Base-by-base conservation (phyloP, 1,140 invertebrate species). In the Helicoverpa armigera region DNA sequence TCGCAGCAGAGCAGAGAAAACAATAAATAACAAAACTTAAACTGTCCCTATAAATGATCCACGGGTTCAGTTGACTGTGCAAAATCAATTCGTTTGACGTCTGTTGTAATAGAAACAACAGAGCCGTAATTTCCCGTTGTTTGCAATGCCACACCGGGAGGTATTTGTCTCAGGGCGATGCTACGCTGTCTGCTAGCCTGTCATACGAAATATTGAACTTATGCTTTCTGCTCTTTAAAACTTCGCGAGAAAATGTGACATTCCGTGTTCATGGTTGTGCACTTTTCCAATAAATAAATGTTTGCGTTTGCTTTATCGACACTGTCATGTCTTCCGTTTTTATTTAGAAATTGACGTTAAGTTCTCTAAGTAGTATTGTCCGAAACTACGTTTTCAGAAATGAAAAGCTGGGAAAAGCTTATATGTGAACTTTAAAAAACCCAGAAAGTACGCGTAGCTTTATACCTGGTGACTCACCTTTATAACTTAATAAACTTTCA, bases 401-500 rank as follows among this genome's bases (percentile, higher is more conserved):
- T 43, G 35, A 7, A 43, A 43, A 43, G 5, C 35, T 43, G 5
- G 35, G 35, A 43, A 43, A 35, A 43, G 5, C 3, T 23, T 2
- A 29, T 60, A 18, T 65, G 16, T 16, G 48, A 11, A 11, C 12
- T 11, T 23, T 18, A 4, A 12, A 69, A 69, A 23, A 23, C 3
- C 10, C 1, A 16, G 43, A 50, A 50, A 50, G 43, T 48, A 67
- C 29, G 14, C 61, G 53, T 80, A 23, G 48, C 58, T 70, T 72
- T 18, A 29, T 69, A 54, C 58, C 35, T 60, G 31, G 60, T 81
- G 80, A 83, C 69, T 43, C 67, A 18, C 60, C 80, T 79, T 56
- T 63, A 82, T 83, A 87, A 86, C 85, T 91, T 91, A 91, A 90
- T 91, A 91, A 90, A 90, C 83, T 84, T 86, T 84, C 81, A 82